Conservation (phyloP, 2,113 vertebrate genomes). For the Actenoides hombroni region DNA sequence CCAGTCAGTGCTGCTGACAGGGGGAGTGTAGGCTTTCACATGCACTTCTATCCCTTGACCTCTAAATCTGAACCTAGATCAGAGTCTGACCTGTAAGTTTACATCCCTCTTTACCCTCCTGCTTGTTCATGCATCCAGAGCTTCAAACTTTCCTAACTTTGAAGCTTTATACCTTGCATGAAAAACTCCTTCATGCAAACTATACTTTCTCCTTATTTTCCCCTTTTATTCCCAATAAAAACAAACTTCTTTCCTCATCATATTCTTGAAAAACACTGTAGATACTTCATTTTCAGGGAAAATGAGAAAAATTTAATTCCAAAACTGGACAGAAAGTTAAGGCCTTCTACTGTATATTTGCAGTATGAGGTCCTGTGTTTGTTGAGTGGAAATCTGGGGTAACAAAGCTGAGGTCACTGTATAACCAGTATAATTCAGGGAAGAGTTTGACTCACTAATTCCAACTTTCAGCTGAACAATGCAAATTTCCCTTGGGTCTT, state of each 20-base stretch:
- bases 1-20: not conserved
- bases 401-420: constrained; percentile 31
- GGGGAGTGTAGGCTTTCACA: not conserved
- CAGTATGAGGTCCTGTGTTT: not conserved
- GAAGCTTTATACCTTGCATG: not conserved
- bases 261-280: not conserved
- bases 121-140: not conserved
- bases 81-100: not conserved
- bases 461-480: constrained; percentile 33
- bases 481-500: not conserved
- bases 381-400: not conserved
- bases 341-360: not conserved
- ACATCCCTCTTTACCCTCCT: not conserved
- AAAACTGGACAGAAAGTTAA: not conserved
- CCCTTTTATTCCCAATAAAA: not conserved
- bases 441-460: constrained; percentile 46
- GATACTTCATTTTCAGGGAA: not conserved
- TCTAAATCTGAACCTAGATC: not conserved
- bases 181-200: not conserved
- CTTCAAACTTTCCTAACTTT: not conserved
- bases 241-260: not conserved
- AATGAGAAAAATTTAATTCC: not conserved
- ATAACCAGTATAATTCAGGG: not conserved
- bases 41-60: not conserved
- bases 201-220: not conserved